Evolutionary conservation across 2,888 invertebrate genomes (phyloP), one percentile per base, ranked within the genome.

Genomic region (Hybos culiciformis): DNA sequence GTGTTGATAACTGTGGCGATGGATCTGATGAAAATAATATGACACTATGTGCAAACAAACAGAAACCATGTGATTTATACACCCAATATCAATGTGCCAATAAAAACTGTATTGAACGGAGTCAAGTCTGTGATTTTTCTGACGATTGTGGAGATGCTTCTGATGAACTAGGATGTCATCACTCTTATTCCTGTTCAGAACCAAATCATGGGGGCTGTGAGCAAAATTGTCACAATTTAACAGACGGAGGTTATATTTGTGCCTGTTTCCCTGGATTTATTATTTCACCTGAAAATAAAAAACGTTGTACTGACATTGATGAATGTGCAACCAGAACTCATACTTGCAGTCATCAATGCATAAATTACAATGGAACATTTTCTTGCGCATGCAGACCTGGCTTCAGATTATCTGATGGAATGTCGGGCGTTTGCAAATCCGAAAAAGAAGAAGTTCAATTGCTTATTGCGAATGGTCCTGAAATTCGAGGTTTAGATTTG

Each of bases 11-110:
- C 64, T 96, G 94, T 64, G 87, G 88, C 29, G 93, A 94, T 63
- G 91, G 90, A 8, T 86, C 86, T 0, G 96, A 96, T 65, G 94
- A 96, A 67, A 92, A 92, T 65, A 91, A 92, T 65, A 84, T 91
- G 77, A 90, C 90, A 0, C 67, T 90, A 43, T 92, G 91, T 59
- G 78, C 82, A 2, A 71, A 75, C n/a, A 77, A 80, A 48, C 74
- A 77, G 40, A 77, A 79, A 52, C 78, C 84, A 0, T 87, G 87
- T 62, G 83, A 86, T 56, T 72, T 78, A 1, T 73, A 75, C 51
- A 71, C 77, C 6, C 88, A 93, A 67, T 92, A 83, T 67, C 80
- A 83, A 57, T 94, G 94, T 66, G 83, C 86, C 43, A 91, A 90
- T 64, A 78, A 81, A 46, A 80, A 78, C 54, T 96, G 96, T 61